phyloP scores from a whole-genome alignment of 1,140 invertebrate genomes.

The Musca vetustissima region DNA sequence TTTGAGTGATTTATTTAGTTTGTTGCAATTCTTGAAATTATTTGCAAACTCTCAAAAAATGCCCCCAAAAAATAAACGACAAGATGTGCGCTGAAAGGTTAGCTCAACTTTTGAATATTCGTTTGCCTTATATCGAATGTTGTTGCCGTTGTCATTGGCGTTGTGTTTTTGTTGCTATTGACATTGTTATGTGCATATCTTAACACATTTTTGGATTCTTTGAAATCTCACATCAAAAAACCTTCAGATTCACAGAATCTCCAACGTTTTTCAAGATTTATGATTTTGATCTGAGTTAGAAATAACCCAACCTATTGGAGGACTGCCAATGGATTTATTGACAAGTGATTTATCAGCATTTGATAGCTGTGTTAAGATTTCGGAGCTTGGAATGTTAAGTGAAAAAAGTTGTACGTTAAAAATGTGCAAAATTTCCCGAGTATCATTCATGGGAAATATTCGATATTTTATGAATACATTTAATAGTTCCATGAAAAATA shows the following conservation, averaged over 20 bases:
- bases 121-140: background rate
- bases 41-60: slow-evolving; percentile 32
- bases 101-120: background rate
- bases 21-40: slow-evolving; percentile 49
- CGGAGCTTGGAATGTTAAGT: no score
- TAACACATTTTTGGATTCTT: slow-evolving; percentile 50
- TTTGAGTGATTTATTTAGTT: slow-evolving; percentile 52
- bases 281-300: background rate
- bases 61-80: slow-evolving; percentile 27
- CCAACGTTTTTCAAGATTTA: background rate
- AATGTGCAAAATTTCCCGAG: no score
- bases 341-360: slow-evolving; percentile 17
- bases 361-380: no score
- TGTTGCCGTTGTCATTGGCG: slow-evolving; percentile 27
- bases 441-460: no score
- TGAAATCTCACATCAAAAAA: slow-evolving; percentile 26
- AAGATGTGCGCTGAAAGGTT: background rate
- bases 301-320: background rate
- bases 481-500: no score
- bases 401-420: no score
- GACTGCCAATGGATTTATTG: background rate
- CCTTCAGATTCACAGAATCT: slow-evolving; percentile 26
- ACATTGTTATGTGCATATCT: slow-evolving; percentile 42
- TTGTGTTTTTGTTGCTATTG: slow-evolving; percentile 32
- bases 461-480: no score